A percentile compares a stretch with the other conserved stretches of the same genome.
phyloP scores from a whole-genome alignment of 2,888 invertebrate species.

The Silvanus unidentatus region DNA sequence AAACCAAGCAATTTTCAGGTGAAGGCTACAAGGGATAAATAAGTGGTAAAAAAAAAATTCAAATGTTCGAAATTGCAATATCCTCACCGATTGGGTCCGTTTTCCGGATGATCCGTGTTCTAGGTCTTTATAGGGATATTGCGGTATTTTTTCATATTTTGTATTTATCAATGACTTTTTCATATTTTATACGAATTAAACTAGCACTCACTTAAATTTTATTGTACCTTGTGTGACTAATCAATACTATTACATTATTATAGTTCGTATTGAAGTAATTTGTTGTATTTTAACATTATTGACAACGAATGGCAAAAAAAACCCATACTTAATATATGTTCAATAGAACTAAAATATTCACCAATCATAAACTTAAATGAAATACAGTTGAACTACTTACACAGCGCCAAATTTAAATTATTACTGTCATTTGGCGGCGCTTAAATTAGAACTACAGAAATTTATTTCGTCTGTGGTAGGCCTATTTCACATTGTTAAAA shows the following conservation, averaged over 20 bases:
- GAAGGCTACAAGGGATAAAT: no score
- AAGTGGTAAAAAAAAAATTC: background rate
- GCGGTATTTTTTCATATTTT: constrained; percentile 44
- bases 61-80: background rate
- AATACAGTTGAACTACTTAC: no score
- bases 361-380: no score
- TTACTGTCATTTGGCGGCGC: no score
- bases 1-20: no score
- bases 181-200: constrained; percentile 30
- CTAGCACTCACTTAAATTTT: constrained; percentile 4
- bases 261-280: background rate
- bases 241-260: constrained; percentile 4
- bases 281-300: background rate
- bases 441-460: no score
- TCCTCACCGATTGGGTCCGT: constrained; percentile 29
- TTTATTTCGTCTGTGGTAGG: no score
- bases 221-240: background rate
- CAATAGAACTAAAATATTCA: no score
- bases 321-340: no score
- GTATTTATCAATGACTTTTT: constrained; percentile 39
- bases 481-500: no score
- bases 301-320: no score
- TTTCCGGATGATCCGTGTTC: constrained; percentile 28
- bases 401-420: no score
- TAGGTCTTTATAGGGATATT: constrained; percentile 37